phyloP scores from a whole-genome alignment of 1,140 invertebrate species.

The Marisa cornuarietis region DNA sequence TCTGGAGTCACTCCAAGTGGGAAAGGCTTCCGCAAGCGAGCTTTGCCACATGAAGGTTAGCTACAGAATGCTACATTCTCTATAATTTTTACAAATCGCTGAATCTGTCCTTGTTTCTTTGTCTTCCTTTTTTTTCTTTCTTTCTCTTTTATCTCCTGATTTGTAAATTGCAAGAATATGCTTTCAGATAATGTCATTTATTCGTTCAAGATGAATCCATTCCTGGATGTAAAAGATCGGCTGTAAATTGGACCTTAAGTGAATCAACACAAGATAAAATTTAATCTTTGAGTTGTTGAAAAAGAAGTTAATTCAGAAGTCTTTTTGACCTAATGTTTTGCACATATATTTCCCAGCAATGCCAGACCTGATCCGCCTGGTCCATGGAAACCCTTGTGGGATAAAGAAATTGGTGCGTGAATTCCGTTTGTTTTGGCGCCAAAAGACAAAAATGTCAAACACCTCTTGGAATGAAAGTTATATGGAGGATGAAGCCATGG shows the following conservation, averaged over 20 bases:
- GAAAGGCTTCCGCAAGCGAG: conserved; percentile 47
- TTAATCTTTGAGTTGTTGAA: too few species aligned
- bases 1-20: conserved; percentile 33
- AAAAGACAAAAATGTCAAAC: conserved; percentile 58
- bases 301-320: neutral
- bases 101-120: neutral
- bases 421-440: conserved; percentile 73
- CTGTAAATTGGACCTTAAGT: too few species aligned
- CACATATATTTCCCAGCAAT: conserved; percentile 65
- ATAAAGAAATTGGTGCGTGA: conserved; percentile 74
- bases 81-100: neutral
- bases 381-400: conserved; percentile 76
- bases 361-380: conserved; percentile 74
- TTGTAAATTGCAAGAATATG: too few species aligned
- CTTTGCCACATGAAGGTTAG: conserved; percentile 70
- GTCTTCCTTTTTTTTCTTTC: too few species aligned
- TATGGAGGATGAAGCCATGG: neutral
- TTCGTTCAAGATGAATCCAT: too few species aligned
- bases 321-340: conserved; percentile 6
- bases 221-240: too few species aligned
- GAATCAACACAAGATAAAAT: too few species aligned
- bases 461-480: conserved; percentile 14
- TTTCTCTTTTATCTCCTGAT: too few species aligned
- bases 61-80: neutral
- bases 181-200: too few species aligned